Evolutionary conservation across 2,888 invertebrate genomes (phyloP), one percentile per base, ranked within the genome.

Genomic region (Drosophila suboccidentalis): DNA sequence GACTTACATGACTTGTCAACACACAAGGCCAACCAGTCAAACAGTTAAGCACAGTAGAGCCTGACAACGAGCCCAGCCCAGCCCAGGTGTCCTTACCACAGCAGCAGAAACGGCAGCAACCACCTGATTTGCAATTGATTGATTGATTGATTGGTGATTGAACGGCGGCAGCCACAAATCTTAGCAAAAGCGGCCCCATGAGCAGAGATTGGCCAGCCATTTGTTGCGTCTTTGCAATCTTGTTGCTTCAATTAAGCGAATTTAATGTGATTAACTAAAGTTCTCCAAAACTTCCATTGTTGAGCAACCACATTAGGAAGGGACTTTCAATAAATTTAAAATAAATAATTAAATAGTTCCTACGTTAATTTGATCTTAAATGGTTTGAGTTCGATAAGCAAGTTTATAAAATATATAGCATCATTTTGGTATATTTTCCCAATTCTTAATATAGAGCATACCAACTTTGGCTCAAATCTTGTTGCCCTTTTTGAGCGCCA

Each of bases 1-100:
- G 68, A 69, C 68, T 75, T 78, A 78, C 77, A 77, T 64, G 83
- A 78, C 78, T 78, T 88, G 83, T 82, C 83, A 79, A 76, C 85
- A 67, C 62, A 61, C 50, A 66, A 46, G 62, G 17, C 9, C 75
- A 70, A 49, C 29, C 49, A 36, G 34, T 26, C 43, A 61, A 55
- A n/a, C 36, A 47, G 44, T 44, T 29, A 57, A 47, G 62, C 55
- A 44, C 36, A 58, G 26, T 36, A 26, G 26, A 26, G 55, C 39
- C 57, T 59, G 54, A 34, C 34, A 41, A 19, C 19, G 50, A 50
- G 9, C 36, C 15, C 4, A 51, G 39, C n/a, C 29, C 26, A 34
- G 46, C 61, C 29, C 61, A 46, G 73, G 54, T 77, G 67, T 44
- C 39, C 61, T 61, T 43, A 41, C 57, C 60, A 46, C 58, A 73